Evolutionary conservation across 2,888 invertebrate species (phyloP).

Genomic region (Ischnus inquisitorius): DNA sequence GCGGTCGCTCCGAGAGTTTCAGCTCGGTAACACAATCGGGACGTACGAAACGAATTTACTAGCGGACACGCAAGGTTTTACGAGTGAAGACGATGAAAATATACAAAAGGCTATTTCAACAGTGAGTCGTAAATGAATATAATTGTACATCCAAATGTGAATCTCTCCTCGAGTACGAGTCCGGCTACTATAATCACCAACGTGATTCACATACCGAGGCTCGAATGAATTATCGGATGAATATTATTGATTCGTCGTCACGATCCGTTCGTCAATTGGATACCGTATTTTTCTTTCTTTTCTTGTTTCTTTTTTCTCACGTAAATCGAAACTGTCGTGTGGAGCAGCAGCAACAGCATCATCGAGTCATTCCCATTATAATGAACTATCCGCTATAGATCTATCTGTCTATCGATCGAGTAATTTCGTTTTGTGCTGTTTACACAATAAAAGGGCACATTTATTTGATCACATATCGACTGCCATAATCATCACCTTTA

Average conservation of each 20-base stretch:
- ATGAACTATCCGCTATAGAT: conserved; percentile 26
- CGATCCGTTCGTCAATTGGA: conserved; percentile 2
- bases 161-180: neutral
- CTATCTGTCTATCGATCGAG: conserved; percentile 46
- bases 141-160: conserved; percentile 77
- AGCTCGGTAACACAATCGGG: neutral
- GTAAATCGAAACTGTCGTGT: conserved; percentile 21
- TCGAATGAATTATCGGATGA: neutral
- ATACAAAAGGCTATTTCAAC: conserved; percentile 71
- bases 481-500: conserved; percentile 79
- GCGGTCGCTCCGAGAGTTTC: neutral
- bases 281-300: neutral
- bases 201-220: neutral
- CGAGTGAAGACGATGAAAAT: conserved; percentile 39
- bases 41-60: neutral
- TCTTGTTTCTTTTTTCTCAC: neutral
- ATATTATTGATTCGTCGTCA: neutral
- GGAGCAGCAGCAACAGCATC: conserved; percentile 25
- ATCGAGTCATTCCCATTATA: conserved; percentile 4
- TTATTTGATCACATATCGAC: conserved; percentile 83
- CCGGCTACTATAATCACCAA: neutral
- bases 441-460: conserved; percentile 83
- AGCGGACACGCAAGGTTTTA: neutral
- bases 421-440: conserved; percentile 80
- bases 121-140: conserved; percentile 79